phyloP scores from a whole-genome alignment of 1,140 invertebrate genomes.

The Wiebesia pumilae region DNA sequence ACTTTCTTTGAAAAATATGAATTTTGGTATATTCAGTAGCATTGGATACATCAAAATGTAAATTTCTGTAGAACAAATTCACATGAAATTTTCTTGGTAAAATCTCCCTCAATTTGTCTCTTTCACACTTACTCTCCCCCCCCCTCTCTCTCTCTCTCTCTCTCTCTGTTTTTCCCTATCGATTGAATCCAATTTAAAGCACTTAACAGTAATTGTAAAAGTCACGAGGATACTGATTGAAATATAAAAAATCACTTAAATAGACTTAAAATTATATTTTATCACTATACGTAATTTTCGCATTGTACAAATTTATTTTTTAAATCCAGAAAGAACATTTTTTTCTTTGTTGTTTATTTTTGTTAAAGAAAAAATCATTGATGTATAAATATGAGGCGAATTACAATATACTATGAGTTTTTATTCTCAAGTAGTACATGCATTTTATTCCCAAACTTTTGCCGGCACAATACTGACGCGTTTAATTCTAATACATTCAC shows the following conservation, averaged over 20 bases:
- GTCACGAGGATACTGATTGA: not conserved
- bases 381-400: not conserved
- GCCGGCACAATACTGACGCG: not conserved
- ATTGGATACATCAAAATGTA: not conserved
- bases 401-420: not conserved
- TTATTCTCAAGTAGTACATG: conserved; percentile 45
- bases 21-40: no score
- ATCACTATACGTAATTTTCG: not conserved
- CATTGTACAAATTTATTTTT: not conserved
- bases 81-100: not conserved
- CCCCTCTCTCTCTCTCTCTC: conserved; percentile 7
- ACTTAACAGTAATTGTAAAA: conserved; percentile 27
- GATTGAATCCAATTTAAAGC: conserved; percentile 14
- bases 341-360: not conserved
- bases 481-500: conserved; percentile 16
- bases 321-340: not conserved
- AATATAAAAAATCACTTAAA: not conserved
- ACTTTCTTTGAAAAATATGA: no score
- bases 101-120: not conserved
- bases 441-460: not conserved
- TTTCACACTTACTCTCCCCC: not conserved
- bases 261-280: conserved; percentile 5
- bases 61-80: not conserved
- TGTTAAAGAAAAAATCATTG: not conserved
- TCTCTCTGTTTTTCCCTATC: conserved; percentile 13